Evolutionary conservation across 37 sponge, comb jelly and placozoan genomes (phyloP).

Genomic region (Petrosia ficiformis): DNA sequence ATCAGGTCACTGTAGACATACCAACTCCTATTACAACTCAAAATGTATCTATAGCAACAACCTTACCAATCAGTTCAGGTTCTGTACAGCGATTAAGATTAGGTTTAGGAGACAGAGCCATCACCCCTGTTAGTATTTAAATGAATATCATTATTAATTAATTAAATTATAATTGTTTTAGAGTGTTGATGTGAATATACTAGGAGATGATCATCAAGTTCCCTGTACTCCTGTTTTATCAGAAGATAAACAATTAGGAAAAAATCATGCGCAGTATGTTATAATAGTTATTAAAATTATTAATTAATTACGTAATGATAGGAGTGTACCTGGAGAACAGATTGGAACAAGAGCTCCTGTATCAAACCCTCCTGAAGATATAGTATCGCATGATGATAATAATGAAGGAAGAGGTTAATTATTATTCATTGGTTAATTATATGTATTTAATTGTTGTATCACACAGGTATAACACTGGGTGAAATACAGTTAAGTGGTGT

Average conservation of each 20-base stretch:
- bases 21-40: slow-evolving; percentile 1
- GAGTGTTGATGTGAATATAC: no score
- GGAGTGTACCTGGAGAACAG: slow-evolving; percentile 1
- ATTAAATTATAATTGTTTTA: not conserved
- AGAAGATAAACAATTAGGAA: slow-evolving; percentile 44
- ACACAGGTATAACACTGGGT: no score
- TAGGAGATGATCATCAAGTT: slow-evolving; percentile 36
- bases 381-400: not conserved
- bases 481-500: no score
- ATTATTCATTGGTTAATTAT: not conserved
- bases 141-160: not conserved
- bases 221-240: slow-evolving; percentile 57
- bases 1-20: slow-evolving; percentile 18
- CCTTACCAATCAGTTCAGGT: slow-evolving; percentile 13
- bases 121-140: not conserved
- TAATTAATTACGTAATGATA: not conserved
- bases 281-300: not conserved
- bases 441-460: no score
- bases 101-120: not conserved
- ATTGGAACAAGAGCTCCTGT: not conserved
- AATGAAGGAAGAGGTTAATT: not conserved
- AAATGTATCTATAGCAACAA: not conserved
- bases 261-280: slow-evolving; percentile 3
- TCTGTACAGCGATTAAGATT: slow-evolving; percentile 8
- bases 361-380: not conserved